phyloP scores from a whole-genome alignment of 2,797 vertebrate genomes.

The Tenualosa ilisha region DNA sequence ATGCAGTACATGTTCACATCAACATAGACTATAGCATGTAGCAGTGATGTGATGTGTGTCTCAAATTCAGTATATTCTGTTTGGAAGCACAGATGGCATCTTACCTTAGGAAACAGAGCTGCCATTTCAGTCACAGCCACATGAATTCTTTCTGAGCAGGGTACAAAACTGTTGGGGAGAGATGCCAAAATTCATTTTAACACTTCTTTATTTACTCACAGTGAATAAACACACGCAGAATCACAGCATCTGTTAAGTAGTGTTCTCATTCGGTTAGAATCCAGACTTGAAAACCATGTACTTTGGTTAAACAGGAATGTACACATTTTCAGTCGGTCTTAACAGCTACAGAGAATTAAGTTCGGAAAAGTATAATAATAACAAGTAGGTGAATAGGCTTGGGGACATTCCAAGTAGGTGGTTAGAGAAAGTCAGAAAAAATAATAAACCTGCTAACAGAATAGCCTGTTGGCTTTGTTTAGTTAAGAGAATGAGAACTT shows the following conservation, averaged over 20 bases:
- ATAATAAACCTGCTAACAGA: too few species aligned
- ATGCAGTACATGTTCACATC: neutral
- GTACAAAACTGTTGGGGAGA: slow-evolving; percentile 82
- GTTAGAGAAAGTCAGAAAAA: too few species aligned
- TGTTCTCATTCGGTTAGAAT: slow-evolving; percentile 4
- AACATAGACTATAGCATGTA: neutral
- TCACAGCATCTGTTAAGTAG: neutral
- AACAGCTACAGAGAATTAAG: neutral
- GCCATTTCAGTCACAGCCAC: slow-evolving; percentile 97
- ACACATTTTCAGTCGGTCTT: neutral
- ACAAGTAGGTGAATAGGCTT: too few species aligned
- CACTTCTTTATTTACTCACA: neutral
- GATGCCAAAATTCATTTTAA: neutral
- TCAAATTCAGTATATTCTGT: neutral
- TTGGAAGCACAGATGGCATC: slow-evolving; percentile 29
- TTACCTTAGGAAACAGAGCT: slow-evolving; percentile 95
- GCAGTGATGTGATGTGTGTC: neutral
- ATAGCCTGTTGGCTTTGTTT: too few species aligned
- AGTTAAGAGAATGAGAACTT: too few species aligned
- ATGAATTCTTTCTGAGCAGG: slow-evolving; percentile 97
- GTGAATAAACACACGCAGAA: neutral
- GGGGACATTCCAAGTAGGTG: too few species aligned
- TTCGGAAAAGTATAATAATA: too few species aligned
- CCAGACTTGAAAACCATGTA: neutral
- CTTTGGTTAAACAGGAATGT: neutral